Percentiles rank a stretch among this genome's conserved stretches.
Conservation (phyloP, 1,140 invertebrate species). For the Helicoverpa armigera region DNA sequence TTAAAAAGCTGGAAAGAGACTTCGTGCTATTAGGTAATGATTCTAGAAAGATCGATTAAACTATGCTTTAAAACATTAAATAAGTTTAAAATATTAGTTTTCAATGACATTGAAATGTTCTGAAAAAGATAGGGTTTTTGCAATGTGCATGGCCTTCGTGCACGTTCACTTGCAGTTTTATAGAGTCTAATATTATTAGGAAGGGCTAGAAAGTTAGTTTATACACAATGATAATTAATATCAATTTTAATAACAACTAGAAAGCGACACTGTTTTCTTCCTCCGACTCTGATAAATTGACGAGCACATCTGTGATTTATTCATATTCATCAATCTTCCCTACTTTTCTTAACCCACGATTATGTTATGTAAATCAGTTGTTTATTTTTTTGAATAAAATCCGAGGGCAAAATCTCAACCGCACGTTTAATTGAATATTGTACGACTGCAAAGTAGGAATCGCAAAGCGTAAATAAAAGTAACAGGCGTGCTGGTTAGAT, state of each 20-base stretch:
- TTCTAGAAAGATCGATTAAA: constrained; percentile 9
- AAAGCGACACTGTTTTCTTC: constrained; percentile 10
- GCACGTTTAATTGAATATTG: no score
- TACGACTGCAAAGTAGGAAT: background rate
- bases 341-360: background rate
- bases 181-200: constrained; percentile 46
- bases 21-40: constrained; percentile 28
- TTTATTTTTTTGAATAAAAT: background rate
- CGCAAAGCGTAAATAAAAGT: constrained; percentile 29
- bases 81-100: constrained; percentile 23
- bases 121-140: constrained; percentile 71
- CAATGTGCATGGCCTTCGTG: constrained; percentile 66
- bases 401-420: background rate
- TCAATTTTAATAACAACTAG: background rate
- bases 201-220: background rate
- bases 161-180: constrained; percentile 69
- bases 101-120: constrained; percentile 69
- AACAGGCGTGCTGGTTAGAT: constrained; percentile 37
- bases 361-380: background rate
- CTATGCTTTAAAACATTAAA: background rate
- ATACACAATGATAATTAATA: background rate
- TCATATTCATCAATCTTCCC: constrained; percentile 21
- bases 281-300: constrained; percentile 13
- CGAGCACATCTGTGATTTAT: constrained; percentile 13
- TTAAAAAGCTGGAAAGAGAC: constrained; percentile 54